Percentiles rank a stretch among this genome's conserved stretches.
These are phyloP conservation scores for Hipposideros larvatus DNA, from an alignment of 2,797 vertebrate species.

Conservation along the genomic window DNA sequence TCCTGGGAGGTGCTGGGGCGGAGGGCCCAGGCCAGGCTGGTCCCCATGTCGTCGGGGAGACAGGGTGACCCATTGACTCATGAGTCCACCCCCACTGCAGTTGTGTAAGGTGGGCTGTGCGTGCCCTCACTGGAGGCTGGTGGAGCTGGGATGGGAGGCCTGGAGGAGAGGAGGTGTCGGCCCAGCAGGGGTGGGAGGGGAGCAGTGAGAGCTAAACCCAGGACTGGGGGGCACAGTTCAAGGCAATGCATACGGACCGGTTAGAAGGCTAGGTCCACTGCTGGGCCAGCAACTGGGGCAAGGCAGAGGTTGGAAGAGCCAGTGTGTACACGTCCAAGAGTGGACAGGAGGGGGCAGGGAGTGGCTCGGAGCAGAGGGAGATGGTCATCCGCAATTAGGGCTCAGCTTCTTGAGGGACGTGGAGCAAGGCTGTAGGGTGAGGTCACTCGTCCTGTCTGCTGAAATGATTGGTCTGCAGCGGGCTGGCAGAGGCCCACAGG, in stretches of 20 bases:
- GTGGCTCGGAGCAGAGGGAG: rapidly evolving
- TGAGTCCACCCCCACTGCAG: too few species aligned
- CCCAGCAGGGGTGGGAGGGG: neutral
- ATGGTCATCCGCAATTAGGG: rapidly evolving
- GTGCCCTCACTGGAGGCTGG: neutral
- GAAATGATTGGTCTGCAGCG: neutral
- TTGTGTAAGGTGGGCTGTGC: too few species aligned
- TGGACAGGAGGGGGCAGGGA: rapidly evolving
- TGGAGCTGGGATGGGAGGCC: too few species aligned
- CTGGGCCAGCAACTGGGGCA: neutral
- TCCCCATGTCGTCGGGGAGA: neutral
- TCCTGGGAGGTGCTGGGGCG: neutral
- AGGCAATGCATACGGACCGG: rapidly evolving
- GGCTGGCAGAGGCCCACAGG: neutral
- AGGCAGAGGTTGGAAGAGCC: too few species aligned
- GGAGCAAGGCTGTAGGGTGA: neutral
- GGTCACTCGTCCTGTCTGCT: rapidly evolving
- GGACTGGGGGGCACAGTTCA: neutral
- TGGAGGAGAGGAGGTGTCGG: neutral
- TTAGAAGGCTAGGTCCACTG: neutral
- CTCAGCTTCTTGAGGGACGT: rapidly evolving
- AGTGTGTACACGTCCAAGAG: rapidly evolving
- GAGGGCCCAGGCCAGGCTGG: neutral
- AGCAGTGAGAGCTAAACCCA: neutral
- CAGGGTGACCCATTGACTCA: rapidly evolving